phyloP scores from a whole-genome alignment of 2,113 vertebrate species.

The Lampris incognitus region DNA sequence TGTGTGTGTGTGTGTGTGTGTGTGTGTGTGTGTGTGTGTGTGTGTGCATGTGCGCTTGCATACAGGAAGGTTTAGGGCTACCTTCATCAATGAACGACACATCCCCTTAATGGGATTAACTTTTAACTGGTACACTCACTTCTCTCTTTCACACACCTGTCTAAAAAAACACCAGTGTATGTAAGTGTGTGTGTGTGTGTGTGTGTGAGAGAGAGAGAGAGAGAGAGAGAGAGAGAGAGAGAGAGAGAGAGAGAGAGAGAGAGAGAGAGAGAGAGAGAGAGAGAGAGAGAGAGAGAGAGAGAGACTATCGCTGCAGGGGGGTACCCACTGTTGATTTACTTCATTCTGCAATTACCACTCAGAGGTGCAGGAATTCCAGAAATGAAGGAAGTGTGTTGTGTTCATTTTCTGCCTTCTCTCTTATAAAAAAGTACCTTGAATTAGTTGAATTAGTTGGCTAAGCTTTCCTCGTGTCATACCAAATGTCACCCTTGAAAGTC shows the following conservation, averaged over 20 bases:
- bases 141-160: slow-evolving; percentile 63
- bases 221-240: not conserved
- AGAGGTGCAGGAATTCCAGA: slow-evolving; percentile 74
- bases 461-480: slow-evolving; percentile 56
- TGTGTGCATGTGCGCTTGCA: slow-evolving; percentile 9
- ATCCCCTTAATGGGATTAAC: slow-evolving; percentile 77
- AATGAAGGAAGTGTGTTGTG: slow-evolving; percentile 68
- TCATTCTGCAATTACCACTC: slow-evolving; percentile 68
- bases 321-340: slow-evolving; percentile 66
- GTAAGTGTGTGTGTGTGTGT: slow-evolving; percentile 8
- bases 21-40: slow-evolving; percentile 24
- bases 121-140: slow-evolving; percentile 69
- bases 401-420: slow-evolving; percentile 50
- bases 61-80: slow-evolving; percentile 28
- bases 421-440: slow-evolving; percentile 69
- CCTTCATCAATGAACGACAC: slow-evolving; percentile 60
- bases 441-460: slow-evolving; percentile 60
- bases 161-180: slow-evolving; percentile 32
- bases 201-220: not conserved
- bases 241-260: not conserved
- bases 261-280: not conserved
- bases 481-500: slow-evolving; percentile 41
- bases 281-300: not conserved
- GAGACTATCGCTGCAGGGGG: slow-evolving; percentile 43
- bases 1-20: not conserved